Conservation (phyloP, 1,140 invertebrate species). For the Drosophila albomicans region DNA sequence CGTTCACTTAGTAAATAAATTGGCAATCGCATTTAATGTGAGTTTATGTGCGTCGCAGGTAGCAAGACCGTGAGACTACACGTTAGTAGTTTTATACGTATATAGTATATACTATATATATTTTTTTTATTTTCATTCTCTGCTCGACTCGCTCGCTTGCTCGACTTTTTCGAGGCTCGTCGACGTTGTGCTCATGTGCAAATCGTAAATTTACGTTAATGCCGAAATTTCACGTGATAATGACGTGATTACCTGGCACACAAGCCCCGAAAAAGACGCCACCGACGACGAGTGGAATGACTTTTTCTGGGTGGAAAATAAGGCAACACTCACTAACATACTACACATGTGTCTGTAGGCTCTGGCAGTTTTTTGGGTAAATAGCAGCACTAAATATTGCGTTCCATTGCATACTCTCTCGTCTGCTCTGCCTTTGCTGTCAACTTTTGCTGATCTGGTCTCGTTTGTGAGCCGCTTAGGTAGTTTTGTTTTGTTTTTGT, state of each 20-base stretch:
- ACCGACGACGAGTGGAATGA: neutral
- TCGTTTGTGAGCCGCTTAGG: constrained; percentile 31
- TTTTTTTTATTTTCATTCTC: constrained; percentile 36
- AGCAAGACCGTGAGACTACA: constrained; percentile 28
- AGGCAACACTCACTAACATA: neutral
- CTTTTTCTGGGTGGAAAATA: neutral
- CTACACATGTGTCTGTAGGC: constrained; percentile 7
- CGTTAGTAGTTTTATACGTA: constrained; percentile 43
- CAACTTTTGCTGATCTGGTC: constrained; percentile 23
- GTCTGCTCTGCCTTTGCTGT: constrained; percentile 17
- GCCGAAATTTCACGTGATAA: constrained; percentile 84
- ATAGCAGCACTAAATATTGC: constrained; percentile 49
- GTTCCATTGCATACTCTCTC: constrained; percentile 58
- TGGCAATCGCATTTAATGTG: constrained; percentile 83
- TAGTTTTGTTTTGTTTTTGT: neutral
- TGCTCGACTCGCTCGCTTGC: constrained; percentile 6
- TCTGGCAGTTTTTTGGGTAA: constrained; percentile 29
- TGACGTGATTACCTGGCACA: constrained; percentile 82
- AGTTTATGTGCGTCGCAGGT: constrained; percentile 80
- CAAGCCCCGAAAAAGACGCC: constrained; percentile 37
- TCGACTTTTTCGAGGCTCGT: constrained; percentile 29
- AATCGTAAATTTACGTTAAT: constrained; percentile 83
- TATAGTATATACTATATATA: constrained; percentile 22
- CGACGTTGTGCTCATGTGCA: constrained; percentile 72
- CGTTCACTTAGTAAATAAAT: constrained; percentile 83